These are phyloP conservation scores for Ispidina picta DNA, from an alignment of 2,797 vertebrate genomes.

Conservation along the genomic window DNA sequence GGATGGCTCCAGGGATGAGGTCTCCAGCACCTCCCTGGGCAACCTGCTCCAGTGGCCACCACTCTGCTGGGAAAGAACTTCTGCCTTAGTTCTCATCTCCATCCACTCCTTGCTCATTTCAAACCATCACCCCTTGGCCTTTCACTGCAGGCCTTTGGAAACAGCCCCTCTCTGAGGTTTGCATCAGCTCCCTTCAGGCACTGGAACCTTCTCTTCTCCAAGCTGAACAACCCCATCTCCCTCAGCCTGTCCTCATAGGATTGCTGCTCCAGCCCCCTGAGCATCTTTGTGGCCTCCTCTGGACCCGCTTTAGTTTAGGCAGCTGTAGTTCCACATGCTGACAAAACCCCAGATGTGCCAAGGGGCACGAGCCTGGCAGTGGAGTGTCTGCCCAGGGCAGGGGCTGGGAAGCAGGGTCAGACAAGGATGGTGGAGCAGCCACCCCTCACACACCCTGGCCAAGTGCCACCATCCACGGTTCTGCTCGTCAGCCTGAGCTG, in stretches of 20 bases:
- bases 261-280: not conserved
- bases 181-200: too few relatives aligned
- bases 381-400: not conserved
- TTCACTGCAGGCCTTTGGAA: too few relatives aligned
- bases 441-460: rapidly evolving
- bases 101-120: too few relatives aligned
- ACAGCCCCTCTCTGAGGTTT: too few relatives aligned
- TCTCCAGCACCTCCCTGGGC: too few relatives aligned
- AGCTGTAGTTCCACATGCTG: not conserved
- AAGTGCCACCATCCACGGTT: rapidly evolving
- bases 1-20: too few relatives aligned
- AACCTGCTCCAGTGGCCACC: too few relatives aligned
- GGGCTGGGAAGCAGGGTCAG: not conserved
- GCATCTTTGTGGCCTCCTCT: not conserved
- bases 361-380: not conserved
- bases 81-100: too few relatives aligned
- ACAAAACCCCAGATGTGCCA: not conserved
- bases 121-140: too few relatives aligned
- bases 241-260: not conserved
- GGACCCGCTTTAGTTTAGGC: not conserved
- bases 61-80: too few relatives aligned
- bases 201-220: too few relatives aligned
- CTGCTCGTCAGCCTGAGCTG: not conserved
- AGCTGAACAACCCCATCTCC: too few relatives aligned
- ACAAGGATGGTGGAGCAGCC: rapidly evolving